Base-by-base conservation (phyloP, 2,888 invertebrate species). In the Drosophila setosimentum region DNA sequence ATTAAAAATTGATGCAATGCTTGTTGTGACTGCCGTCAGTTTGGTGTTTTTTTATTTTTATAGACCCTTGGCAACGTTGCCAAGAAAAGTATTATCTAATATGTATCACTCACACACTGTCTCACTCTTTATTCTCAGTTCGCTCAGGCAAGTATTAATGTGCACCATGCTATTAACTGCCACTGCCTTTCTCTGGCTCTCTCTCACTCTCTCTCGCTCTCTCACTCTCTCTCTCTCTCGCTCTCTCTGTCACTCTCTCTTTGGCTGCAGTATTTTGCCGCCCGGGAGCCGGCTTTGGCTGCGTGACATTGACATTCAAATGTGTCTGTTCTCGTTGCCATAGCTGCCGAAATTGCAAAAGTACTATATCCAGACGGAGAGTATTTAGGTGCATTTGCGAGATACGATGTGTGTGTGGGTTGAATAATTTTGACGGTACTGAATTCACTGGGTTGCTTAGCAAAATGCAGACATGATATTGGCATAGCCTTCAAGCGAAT, bases 81-180 rank as follows among this genome's bases (percentile, higher is more conserved):
- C n/a, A n/a, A 76, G 66, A 37, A 60, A 57, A 49, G 21, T 67
- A 72, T 81, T 80, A 81, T 68, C 80, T 78, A 80, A 80, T 80
- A 73, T 73, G 58, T 48, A 57, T n/a, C 72, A 24, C 16, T 16
- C 45, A 16, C 21, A 24, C 16, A 24, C 45, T 29, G 21, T 48
- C 48, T 40, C 24, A 27, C 6, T 8, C 60, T 58, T 16, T 37
- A 3, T 29, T 21, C 62, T 58, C 24, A 49, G 5, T 55, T 55
- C 37, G n/a, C 27, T 61, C 40, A 21, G 11, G 13, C 60, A 32
- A 18, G 30, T 40, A 11, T 29, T 45, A 27, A n/a, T 32, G 33
- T 33, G 24, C 42, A 21, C 45, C 58, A 50, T 30, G 24, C 37
- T 32, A 37, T 67, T 53, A 49, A 69, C 68, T 65, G 51, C 1